phyloP scores from a whole-genome alignment of 2,888 invertebrate species.

The Eupithecia insigniata region DNA sequence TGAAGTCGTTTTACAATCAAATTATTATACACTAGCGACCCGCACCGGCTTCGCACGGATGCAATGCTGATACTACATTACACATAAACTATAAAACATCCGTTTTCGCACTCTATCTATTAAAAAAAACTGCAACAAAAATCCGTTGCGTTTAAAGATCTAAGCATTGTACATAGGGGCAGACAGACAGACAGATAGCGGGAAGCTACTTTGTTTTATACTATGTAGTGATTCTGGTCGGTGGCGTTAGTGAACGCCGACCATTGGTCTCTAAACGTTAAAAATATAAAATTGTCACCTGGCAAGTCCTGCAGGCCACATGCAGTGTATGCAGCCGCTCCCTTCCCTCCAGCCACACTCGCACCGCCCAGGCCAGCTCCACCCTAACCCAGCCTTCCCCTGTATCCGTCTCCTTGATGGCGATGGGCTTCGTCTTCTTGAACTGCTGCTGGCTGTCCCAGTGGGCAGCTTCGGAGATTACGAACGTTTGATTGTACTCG shows the following conservation, averaged over 20 bases:
- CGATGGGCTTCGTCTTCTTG: slow-evolving; percentile 90
- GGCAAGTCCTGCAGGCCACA: slow-evolving; percentile 91
- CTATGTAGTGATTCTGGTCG: too few relatives aligned
- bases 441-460: slow-evolving; percentile 89
- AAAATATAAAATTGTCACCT: slow-evolving; percentile 59
- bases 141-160: too few relatives aligned
- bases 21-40: too few relatives aligned
- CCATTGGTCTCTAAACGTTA: neutral
- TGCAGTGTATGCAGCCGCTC: slow-evolving; percentile 89
- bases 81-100: too few relatives aligned
- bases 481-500: slow-evolving; percentile 89
- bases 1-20: too few relatives aligned
- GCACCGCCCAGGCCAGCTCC: slow-evolving; percentile 89
- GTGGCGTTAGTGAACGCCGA: neutral
- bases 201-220: too few relatives aligned
- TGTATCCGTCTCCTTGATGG: slow-evolving; percentile 90
- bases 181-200: too few relatives aligned
- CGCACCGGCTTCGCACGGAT: too few relatives aligned
- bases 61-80: too few relatives aligned
- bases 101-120: too few relatives aligned
- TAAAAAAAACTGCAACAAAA: too few relatives aligned
- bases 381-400: slow-evolving; percentile 92
- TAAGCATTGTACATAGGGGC: too few relatives aligned
- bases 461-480: slow-evolving; percentile 91
- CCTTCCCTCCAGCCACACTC: slow-evolving; percentile 89